These are phyloP conservation scores for Diplodus puntazzo DNA, from an alignment of 2,797 vertebrate species.

Conservation along the genomic window DNA sequence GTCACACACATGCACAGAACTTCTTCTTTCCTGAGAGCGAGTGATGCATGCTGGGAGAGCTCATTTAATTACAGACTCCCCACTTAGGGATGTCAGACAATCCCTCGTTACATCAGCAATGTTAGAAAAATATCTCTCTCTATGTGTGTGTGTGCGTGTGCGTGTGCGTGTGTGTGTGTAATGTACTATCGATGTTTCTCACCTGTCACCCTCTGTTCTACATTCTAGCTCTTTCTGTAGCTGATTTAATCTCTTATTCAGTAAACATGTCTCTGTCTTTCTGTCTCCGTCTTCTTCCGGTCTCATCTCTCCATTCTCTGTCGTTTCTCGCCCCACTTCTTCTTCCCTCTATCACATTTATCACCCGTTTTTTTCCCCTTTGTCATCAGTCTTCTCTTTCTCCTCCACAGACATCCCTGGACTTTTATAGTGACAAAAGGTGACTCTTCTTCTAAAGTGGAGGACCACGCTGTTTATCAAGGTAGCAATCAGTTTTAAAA, in stretches of 20 bases:
- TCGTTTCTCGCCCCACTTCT: neutral
- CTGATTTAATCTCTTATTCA: neutral
- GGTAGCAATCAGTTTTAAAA: conserved; percentile 79
- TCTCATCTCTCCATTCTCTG: neutral
- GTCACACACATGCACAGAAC: neutral
- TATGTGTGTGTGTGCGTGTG: neutral
- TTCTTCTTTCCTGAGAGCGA: neutral
- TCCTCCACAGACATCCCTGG: conserved; percentile 91
- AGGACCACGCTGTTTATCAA: conserved; percentile 93
- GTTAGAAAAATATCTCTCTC: neutral
- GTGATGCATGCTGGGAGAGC: conserved; percentile 40
- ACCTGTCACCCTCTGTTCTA: neutral
- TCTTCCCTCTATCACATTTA: neutral
- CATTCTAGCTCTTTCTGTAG: neutral
- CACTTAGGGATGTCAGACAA: neutral
- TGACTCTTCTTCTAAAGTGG: conserved; percentile 86
- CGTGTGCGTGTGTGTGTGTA: too few relatives aligned
- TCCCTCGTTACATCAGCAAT: neutral
- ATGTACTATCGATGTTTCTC: neutral
- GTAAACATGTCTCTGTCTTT: neutral
- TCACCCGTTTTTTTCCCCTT: neutral
- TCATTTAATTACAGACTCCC: conserved; percentile 20
- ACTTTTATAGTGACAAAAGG: conserved; percentile 94
- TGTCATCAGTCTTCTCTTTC: neutral
- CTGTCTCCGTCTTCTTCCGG: too few relatives aligned